Percentiles rank a stretch among this genome's conserved stretches.
Conservation (phyloP, 2,113 vertebrate genomes). For the Zosterops borbonicus region DNA sequence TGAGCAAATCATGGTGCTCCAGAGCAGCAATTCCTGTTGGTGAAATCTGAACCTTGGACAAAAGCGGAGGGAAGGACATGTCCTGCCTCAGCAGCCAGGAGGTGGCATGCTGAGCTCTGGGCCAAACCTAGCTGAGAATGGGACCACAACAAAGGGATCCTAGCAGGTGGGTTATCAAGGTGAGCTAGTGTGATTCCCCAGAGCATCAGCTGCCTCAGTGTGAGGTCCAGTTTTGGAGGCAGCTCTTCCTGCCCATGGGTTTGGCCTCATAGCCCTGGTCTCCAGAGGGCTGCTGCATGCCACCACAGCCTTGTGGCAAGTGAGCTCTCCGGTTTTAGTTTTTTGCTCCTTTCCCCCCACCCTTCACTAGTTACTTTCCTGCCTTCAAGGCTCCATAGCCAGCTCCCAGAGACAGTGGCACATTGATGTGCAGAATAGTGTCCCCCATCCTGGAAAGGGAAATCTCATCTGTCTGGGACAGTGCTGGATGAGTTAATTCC, state of each 20-base stretch:
- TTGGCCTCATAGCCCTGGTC: not conserved
- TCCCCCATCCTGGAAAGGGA: not conserved
- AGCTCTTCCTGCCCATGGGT: not conserved
- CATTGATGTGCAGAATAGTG: accelerated
- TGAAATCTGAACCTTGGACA: not conserved
- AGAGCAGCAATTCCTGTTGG: not conserved
- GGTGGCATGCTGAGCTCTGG: not conserved
- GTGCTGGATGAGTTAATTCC: not conserved
- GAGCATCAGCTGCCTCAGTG: not conserved
- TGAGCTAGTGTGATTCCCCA: not conserved
- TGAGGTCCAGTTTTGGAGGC: not conserved
- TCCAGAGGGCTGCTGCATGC: not conserved
- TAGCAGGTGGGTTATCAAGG: not conserved
- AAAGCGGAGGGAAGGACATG: not conserved
- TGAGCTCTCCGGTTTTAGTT: not conserved
- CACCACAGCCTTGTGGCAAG: not conserved
- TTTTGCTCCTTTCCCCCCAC: not conserved
- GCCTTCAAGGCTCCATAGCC: accelerated
- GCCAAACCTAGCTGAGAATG: not conserved
- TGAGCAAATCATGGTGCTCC: not conserved
- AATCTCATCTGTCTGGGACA: not conserved
- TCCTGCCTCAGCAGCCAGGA: not conserved
- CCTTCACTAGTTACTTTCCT: not conserved
- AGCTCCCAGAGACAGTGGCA: not conserved
- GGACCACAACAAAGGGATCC: not conserved